Base-by-base conservation (phyloP, 2,113 vertebrate genomes). In the Megaceryle torquata region DNA sequence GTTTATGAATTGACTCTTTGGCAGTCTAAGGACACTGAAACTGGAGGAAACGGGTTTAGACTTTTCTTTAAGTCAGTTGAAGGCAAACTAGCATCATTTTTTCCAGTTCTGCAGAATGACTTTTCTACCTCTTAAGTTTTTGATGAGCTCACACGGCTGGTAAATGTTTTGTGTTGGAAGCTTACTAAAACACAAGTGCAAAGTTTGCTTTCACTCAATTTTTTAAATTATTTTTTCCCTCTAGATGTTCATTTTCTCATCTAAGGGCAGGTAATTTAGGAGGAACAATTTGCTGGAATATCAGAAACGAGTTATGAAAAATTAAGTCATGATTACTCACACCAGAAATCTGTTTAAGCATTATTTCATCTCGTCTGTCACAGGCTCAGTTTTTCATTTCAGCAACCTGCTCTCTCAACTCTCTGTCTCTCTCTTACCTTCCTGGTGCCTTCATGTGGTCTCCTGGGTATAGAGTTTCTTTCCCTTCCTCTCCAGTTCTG, bases 61-160 rank as follows among this genome's bases (percentile, higher is more conserved):
- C 31, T 86, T 88, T 59, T 88, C 64, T 93, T 59, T 44, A 89
- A 76, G 28, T 79, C 29, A 25, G 51, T 86, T 81, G 29, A 74
- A 88, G 82, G 41, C 72, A 68, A 71, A n/a, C 18, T 68, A 74
- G 26, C 43, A 78, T 93, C 80, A 93, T 35, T 86, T 93, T 95
- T 97, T 96, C 86, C 92, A 92, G 60, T 93, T 33, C 83, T 71
- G 76, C n/a, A 82, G 87, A 91, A 91, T 41, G 4, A 29, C 25
- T 91, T 93, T 91, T 88, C 50, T 96, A 53, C 74, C 41, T 64
- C 10, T 81, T 26, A 68, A 84, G 35, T 20, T 76, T 95, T 82
- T 37, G 29, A 81, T 95, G 68, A 95, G 68, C 64, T 97, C 69
- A 90, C 69, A 90, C 17, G 2, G 68, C 79, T 86, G 79, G 37